Base-by-base conservation (phyloP, 2,888 invertebrate species). In the Dynastes maya region DNA sequence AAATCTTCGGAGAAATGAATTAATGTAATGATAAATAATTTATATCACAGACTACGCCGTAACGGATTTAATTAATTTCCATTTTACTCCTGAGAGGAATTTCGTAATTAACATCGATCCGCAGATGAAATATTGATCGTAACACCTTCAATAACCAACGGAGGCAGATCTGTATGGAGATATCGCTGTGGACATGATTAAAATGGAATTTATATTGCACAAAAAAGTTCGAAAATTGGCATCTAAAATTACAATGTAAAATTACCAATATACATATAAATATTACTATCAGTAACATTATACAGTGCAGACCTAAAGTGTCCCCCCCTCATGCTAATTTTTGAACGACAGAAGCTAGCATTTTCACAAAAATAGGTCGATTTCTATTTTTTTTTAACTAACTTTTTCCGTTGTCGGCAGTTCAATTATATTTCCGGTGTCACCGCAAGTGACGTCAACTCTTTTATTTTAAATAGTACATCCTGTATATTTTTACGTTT, bases 21-120 rank as follows among this genome's bases (percentile, higher is more conserved):
- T 67, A 67, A 76, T 67, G 65, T 67, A 76, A 67, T 76, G 51
- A 76, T 67, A 76, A 76, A 76, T 67, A 76, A 76, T 76, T 76
- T 76, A 76, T 76, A 63, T 76, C 67, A 37, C 67, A 76, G 67
- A 67, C 55, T 67, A 76, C 65, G 76, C 53, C 55, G 37, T 76
- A 76, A 76, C 76, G 55, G 76, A 51, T 58, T 76, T 67, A 76
- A 76, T 76, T 76, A 76, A 76, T 76, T 67, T 64, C 37, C 65
- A 76, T 76, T 55, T 72, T 76, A 67, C 13, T 67, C 32, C 37
- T 67, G 29, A 37, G 37, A 51, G 76, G 76, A 76, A 76, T 76
- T 76, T 76, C 67, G 51, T 76, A 76, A 76, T 76, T 76, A 76
- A 40, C 76, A 75, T 75, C 64, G 51, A 75, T 75, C 75, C 13